Percentiles rank a stretch among this genome's conserved stretches.
Conservation (phyloP, 2,113 vertebrate species). For the Thryonomys swinderianus region DNA sequence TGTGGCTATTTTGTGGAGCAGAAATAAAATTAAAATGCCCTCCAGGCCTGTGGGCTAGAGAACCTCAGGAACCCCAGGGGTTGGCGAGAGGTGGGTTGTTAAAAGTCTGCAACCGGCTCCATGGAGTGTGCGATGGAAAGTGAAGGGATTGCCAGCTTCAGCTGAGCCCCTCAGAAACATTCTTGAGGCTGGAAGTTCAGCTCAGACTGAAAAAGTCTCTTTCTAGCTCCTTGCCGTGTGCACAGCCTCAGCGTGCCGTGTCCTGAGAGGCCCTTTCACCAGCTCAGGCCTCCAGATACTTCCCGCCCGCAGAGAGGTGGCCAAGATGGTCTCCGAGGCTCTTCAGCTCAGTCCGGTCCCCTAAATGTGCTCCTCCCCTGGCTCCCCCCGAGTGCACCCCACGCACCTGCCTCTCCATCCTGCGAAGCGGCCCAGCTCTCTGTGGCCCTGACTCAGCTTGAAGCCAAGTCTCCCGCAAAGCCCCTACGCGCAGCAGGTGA, state of each 20-base stretch:
- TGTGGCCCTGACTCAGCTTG: background rate
- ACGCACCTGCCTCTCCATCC: background rate
- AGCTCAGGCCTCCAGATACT: background rate
- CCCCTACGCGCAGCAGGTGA: background rate
- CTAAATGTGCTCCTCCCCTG: background rate
- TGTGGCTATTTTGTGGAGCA: constrained; percentile 3
- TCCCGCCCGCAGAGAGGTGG: background rate
- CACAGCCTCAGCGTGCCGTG: background rate
- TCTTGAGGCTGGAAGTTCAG: constrained; percentile 30
- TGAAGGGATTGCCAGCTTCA: background rate
- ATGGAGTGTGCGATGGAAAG: background rate
- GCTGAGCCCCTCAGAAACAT: constrained; percentile 24
- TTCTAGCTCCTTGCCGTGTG: background rate
- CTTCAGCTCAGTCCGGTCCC: background rate
- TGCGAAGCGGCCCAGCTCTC: fast-evolving
- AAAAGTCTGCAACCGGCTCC: background rate
- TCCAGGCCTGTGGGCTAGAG: background rate
- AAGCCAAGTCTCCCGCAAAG: background rate
- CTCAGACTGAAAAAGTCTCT: constrained; percentile 19
- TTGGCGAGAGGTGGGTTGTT: background rate
- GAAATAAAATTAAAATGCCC: constrained; percentile 38
- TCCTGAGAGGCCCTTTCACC: background rate
- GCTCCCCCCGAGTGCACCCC: background rate
- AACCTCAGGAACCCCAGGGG: background rate
- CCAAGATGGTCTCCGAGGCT: background rate